A percentile compares a stretch with the other conserved stretches of the same genome.
Evolutionary conservation across 1,140 invertebrate genomes (phyloP).

Genomic region (Ylistrum balloti): DNA sequence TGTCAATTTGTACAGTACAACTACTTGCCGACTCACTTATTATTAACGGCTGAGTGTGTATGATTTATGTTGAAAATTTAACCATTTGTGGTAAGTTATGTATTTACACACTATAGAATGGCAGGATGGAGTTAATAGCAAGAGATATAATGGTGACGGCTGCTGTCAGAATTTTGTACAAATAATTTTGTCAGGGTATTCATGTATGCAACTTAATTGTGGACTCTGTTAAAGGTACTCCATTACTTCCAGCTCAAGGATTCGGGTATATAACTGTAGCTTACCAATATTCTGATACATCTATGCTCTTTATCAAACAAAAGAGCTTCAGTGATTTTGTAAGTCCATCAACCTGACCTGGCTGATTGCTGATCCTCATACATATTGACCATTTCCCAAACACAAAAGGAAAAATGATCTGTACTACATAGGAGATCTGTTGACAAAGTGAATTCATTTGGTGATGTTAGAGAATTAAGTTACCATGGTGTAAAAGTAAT

Average conservation of each 20-base stretch:
- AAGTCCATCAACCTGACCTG: background rate
- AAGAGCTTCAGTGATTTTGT: slow-evolving; percentile 4
- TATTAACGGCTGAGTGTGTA: slow-evolving; percentile 20
- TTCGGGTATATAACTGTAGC: background rate
- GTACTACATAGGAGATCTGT: background rate
- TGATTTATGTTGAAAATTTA: slow-evolving; percentile 22
- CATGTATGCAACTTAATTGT: background rate
- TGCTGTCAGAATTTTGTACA: slow-evolving; percentile 22
- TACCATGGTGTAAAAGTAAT: background rate
- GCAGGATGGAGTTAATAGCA: background rate
- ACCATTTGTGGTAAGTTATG: slow-evolving; percentile 23
- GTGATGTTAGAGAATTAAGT: background rate
- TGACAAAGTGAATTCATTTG: background rate
- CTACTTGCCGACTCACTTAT: background rate
- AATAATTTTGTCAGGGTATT: background rate
- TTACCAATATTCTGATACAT: background rate
- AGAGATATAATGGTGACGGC: background rate
- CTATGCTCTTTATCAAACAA: background rate
- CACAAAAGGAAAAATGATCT: slow-evolving; percentile 13
- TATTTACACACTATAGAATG: background rate
- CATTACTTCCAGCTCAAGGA: background rate
- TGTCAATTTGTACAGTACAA: slow-evolving; percentile 21
- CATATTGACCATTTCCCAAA: background rate
- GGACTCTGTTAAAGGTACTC: slow-evolving; percentile 2
- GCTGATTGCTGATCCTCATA: slow-evolving; percentile 2